A percentile compares a stretch with the other conserved stretches of the same genome.
Conservation (phyloP, 2,888 invertebrate genomes). For the Seladonia tumulorum region DNA sequence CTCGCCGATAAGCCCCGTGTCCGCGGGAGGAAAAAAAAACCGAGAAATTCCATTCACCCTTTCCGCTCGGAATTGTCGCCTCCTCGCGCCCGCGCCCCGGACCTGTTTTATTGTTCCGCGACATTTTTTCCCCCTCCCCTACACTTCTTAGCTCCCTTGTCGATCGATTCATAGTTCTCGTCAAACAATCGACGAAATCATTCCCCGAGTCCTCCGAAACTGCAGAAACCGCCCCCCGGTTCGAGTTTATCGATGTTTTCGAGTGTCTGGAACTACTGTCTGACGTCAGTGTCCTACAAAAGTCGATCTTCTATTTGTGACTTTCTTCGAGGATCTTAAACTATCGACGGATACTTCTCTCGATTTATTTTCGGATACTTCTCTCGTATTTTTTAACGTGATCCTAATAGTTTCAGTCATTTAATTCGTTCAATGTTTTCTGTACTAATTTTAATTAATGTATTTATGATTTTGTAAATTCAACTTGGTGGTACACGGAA, state of each 20-base stretch:
- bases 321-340: not conserved
- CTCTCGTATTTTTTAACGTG: not conserved
- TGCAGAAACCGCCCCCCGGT: not conserved
- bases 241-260: constrained; percentile 14
- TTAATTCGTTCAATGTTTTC: not conserved
- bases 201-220: not conserved
- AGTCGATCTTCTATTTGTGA: not conserved
- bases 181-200: not conserved
- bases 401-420: not conserved
- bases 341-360: not conserved
- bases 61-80: constrained; percentile 27
- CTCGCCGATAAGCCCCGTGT: constrained; percentile 46
- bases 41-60: constrained; percentile 49
- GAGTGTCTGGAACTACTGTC: not conserved
- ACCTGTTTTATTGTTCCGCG: not conserved
- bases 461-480: too few species aligned
- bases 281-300: not conserved
- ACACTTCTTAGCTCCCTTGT: too few species aligned
- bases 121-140: not conserved
- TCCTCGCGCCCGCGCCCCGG: not conserved
- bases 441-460: too few species aligned
- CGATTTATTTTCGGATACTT: not conserved
- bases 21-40: constrained; percentile 22
- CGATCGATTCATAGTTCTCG: not conserved
- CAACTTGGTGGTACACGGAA: too few species aligned